These are phyloP conservation scores for Spilarctia lutea DNA, from an alignment of 2,888 invertebrate species.

Conservation along the genomic window DNA sequence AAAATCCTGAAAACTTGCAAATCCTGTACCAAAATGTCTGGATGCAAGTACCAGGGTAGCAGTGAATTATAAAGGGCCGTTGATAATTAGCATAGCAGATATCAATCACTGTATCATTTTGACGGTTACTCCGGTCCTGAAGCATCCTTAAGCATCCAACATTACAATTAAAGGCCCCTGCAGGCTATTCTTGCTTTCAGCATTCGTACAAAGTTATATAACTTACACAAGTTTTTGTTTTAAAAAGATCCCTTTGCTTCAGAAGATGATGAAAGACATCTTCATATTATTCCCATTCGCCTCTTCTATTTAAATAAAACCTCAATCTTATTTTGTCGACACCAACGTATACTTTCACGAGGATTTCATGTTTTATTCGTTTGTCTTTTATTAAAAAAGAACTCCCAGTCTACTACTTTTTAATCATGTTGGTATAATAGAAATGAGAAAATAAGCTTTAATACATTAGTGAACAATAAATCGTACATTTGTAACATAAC, in stretches of 20 bases:
- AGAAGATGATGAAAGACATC: not conserved
- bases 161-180: not conserved
- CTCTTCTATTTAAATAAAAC: slow-evolving; percentile 28
- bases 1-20: too few species aligned
- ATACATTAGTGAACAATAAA: not conserved
- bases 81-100: too few species aligned
- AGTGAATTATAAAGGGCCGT: too few species aligned
- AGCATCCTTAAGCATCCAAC: not conserved
- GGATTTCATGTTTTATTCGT: slow-evolving; percentile 57
- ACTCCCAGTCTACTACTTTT: slow-evolving; percentile 21
- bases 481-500: not conserved
- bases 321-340: slow-evolving; percentile 33
- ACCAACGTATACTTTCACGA: slow-evolving; percentile 50
- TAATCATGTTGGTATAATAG: not conserved
- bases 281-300: slow-evolving; percentile 26
- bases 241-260: not conserved
- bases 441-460: not conserved
- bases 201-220: not conserved
- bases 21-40: too few species aligned
- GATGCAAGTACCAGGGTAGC: too few species aligned
- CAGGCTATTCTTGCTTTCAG: not conserved
- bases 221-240: not conserved
- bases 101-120: too few species aligned
- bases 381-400: slow-evolving; percentile 51
- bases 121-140: not conserved